Evolutionary conservation across 2,797 vertebrate genomes (phyloP).

Genomic region (Otus scops): DNA sequence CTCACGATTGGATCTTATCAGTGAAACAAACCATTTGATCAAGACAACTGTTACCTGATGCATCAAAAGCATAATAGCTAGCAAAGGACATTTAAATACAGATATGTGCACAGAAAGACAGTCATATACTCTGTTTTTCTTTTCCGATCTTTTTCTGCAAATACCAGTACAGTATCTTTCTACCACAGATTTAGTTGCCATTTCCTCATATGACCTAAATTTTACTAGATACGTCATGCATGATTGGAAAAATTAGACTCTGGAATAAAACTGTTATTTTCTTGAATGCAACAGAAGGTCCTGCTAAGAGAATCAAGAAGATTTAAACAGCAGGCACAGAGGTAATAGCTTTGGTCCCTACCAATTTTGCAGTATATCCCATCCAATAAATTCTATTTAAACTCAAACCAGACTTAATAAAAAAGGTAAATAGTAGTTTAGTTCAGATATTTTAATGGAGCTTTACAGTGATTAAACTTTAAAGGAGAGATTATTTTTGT

Average conservation of each 20-base stretch:
- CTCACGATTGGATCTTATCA: not conserved
- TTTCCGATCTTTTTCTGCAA: not conserved
- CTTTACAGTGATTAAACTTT: not conserved
- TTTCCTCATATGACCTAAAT: not conserved
- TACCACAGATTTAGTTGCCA: not conserved
- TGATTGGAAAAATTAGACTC: not conserved
- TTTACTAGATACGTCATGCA: not conserved
- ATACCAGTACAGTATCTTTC: not conserved
- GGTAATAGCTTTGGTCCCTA: not conserved
- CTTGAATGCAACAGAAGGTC: not conserved
- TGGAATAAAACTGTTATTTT: not conserved
- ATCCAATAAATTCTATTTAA: not conserved
- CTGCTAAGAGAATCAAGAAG: not conserved
- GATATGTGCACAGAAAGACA: not conserved
- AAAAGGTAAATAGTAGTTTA: slow-evolving; percentile 1
- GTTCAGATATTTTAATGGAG: not conserved
- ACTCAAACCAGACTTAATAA: not conserved
- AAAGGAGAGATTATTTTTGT: slow-evolving; percentile 7
- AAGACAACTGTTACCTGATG: not conserved
- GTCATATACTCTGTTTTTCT: not conserved
- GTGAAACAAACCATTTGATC: not conserved
- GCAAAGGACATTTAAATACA: not conserved
- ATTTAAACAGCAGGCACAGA: not conserved
- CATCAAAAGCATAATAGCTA: not conserved
- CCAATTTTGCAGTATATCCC: not conserved